These are phyloP conservation scores for Tachycineta bicolor DNA, from an alignment of 2,113 vertebrate genomes.

Conservation along the genomic window DNA sequence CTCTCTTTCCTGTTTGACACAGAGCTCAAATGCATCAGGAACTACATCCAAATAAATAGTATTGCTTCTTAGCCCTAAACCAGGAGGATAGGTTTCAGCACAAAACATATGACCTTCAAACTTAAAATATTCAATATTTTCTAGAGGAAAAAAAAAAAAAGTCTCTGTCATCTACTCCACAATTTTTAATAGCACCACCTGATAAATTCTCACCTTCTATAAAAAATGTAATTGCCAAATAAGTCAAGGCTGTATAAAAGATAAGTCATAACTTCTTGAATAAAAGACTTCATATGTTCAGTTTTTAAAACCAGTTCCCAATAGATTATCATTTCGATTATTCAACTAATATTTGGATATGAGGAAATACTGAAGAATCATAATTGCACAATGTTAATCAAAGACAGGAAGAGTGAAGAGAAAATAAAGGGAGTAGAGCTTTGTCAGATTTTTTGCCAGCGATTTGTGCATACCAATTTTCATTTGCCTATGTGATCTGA, in stretches of 20 bases:
- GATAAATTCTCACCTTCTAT: neutral
- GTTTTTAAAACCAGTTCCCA: neutral
- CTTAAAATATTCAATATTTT: neutral
- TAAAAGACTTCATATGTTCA: neutral
- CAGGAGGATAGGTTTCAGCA: neutral
- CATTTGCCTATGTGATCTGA: neutral
- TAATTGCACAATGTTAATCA: constrained; percentile 59
- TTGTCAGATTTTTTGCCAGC: neutral
- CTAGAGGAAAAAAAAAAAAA: neutral
- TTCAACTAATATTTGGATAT: constrained; percentile 39
- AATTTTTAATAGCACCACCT: neutral
- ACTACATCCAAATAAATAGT: accelerated
- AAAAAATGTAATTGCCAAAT: neutral
- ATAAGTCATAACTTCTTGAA: neutral
- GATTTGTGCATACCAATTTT: neutral
- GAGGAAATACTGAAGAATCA: constrained; percentile 38
- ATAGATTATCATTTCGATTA: constrained; percentile 54
- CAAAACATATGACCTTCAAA: neutral
- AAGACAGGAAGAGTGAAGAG: constrained; percentile 22
- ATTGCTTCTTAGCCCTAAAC: neutral
- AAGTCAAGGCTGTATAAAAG: constrained; percentile 24
- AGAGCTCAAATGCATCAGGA: neutral
- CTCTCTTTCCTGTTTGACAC: neutral
- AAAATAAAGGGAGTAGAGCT: neutral
- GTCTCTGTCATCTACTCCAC: neutral